Conservation (phyloP, 1,140 invertebrate genomes). For the Platyscapa corneri region DNA sequence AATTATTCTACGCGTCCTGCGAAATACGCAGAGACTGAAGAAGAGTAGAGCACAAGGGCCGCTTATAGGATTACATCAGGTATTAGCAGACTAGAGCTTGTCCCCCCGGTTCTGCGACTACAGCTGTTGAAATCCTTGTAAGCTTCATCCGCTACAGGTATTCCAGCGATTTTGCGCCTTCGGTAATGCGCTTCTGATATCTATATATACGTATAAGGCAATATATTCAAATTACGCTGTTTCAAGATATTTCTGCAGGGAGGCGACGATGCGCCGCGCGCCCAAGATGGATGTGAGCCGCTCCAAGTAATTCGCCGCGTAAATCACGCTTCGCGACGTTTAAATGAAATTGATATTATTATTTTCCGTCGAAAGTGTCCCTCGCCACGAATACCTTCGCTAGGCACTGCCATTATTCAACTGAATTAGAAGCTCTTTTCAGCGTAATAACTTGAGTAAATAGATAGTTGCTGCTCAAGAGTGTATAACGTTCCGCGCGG, state of each 20-base stretch:
- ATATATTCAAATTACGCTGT: slow-evolving; percentile 47
- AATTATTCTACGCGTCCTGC: slow-evolving; percentile 25
- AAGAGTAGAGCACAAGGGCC: slow-evolving; percentile 45
- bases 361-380: background rate
- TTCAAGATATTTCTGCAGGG: slow-evolving; percentile 14
- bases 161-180: slow-evolving; percentile 17
- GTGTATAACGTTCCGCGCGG: background rate
- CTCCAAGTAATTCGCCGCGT: slow-evolving; percentile 1
- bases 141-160: slow-evolving; percentile 42
- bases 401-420: background rate
- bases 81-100: slow-evolving; percentile 60
- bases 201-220: slow-evolving; percentile 23
- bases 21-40: background rate
- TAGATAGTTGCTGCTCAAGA: background rate
- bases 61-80: slow-evolving; percentile 67
- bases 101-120: slow-evolving; percentile 50
- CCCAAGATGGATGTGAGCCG: background rate
- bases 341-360: slow-evolving; percentile 15
- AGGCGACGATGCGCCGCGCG: background rate
- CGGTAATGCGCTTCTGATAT: background rate
- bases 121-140: slow-evolving; percentile 43
- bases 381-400: background rate
- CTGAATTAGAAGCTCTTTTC: background rate
- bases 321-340: slow-evolving; percentile 6
- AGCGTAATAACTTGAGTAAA: background rate